Evolutionary conservation across 2,888 invertebrate species (phyloP), one percentile per base, ranked within the genome.

Genomic region (Drosophila sordidapex): DNA sequence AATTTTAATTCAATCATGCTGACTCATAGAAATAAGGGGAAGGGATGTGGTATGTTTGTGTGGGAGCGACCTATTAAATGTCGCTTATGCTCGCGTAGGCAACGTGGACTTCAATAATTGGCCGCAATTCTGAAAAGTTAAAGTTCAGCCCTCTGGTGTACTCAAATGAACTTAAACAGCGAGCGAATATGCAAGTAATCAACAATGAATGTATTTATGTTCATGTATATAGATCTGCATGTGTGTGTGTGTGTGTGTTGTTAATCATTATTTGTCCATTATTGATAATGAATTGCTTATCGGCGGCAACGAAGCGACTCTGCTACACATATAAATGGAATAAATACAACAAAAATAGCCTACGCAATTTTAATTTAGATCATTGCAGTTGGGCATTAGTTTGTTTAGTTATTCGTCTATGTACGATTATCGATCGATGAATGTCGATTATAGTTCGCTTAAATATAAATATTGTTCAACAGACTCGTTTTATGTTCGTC

Each of bases 271-370:
- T 57, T 46, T 61, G 53, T 31, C 35, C n/a, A 57, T 53, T 65
- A 53, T 46, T 62, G 68, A 70, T 67, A 75, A 61, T 66, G 46
- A 33, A 21, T 10, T 40, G 63, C 75, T 81, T 79, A 82, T 81
- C 67, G 53, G 27, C 21, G n/a, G 48, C 18, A 13, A 29, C 51
- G 49, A 73, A 65, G 49, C 38, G 25, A 25, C 15, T 4, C 13
- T 38, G 21, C 6, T 36, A 15, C 18, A 13, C 36, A 59, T 63
- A 15, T 52, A 46, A 18, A 15, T 31, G 62, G 51, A 62, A 69
- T 54, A 70, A 58, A 43, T 46, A 46, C 15, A 33, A 27, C 29
- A 31, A 40, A 48, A 58, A 48, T 8, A 63, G 49, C 46, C 38
- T 53, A 25, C 29, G 2, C 35, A 18, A 7, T 21, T 21, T 21